These are phyloP conservation scores for Opisthocomus hoazin DNA, from an alignment of 2,113 vertebrate species.

Conservation along the genomic window DNA sequence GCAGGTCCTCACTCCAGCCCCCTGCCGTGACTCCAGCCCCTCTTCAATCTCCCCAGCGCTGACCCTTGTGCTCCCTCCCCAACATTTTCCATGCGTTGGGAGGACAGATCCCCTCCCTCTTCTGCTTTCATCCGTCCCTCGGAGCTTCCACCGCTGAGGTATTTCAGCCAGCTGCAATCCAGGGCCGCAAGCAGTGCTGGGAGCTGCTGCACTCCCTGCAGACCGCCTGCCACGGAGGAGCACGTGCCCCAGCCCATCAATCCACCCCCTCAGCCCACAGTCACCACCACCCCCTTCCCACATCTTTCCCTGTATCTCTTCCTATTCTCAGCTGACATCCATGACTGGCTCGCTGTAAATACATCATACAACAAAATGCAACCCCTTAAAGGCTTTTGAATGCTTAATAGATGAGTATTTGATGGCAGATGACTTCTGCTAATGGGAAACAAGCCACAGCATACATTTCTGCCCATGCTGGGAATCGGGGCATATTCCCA, in stretches of 20 bases:
- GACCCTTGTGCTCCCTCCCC: neutral
- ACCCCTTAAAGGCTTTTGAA: neutral
- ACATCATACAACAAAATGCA: neutral
- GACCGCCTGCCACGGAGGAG: neutral
- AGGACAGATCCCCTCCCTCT: neutral
- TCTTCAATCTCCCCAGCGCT: neutral
- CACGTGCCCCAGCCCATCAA: neutral
- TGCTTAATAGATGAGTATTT: neutral
- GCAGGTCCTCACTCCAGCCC: neutral
- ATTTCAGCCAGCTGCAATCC: neutral
- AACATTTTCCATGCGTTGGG: accelerated
- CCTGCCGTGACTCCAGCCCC: neutral
- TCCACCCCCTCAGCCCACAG: neutral
- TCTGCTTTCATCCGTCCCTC: neutral
- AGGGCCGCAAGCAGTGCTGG: neutral
- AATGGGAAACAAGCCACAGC: neutral
- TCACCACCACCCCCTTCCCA: neutral
- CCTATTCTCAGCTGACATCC: neutral
- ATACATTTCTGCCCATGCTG: neutral
- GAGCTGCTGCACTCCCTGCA: neutral
- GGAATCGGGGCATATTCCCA: neutral
- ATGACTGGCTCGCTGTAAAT: neutral
- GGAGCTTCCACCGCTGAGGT: neutral
- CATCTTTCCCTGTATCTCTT: neutral
- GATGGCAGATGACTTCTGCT: neutral